phyloP scores from a whole-genome alignment of 92 coral and sea anemone genomes.

The Anthopleura xanthogrammica region DNA sequence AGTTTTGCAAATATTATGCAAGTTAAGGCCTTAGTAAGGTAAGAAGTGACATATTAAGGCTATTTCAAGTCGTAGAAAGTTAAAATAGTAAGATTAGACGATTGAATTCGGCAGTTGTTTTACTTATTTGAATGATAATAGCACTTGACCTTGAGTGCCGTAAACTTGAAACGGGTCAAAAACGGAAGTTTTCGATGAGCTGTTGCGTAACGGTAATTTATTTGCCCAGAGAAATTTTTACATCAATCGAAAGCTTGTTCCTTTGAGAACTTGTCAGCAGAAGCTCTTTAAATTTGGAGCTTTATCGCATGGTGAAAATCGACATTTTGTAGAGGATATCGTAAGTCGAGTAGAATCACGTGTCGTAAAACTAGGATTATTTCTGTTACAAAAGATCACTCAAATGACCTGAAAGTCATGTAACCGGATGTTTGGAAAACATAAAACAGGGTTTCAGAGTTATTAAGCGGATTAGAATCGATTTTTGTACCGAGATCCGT shows the following conservation, averaged over 20 bases:
- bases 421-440: conserved; percentile 32
- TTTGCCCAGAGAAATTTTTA: conserved; percentile 53
- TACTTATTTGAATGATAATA: no score
- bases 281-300: conserved; percentile 44
- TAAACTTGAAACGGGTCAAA: no score
- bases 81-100: no score
- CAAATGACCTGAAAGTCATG: conserved; percentile 40
- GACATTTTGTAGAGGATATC: conserved; percentile 31
- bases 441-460: conserved; percentile 13
- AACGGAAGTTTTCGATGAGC: no score
- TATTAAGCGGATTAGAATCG: conserved; percentile 31
- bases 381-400: conserved; percentile 31
- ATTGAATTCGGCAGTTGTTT: no score
- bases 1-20: no score
- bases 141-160: no score
- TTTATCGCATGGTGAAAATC: conserved; percentile 57
- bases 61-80: no score
- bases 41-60: no score
- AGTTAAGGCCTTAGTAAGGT: no score
- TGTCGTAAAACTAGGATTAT: conserved; percentile 32
- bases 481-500: conserved; percentile 36
- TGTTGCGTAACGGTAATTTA: conserved; percentile 41
- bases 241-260: conserved; percentile 42
- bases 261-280: conserved; percentile 24
- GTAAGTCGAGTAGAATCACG: conserved; percentile 30